A percentile compares a stretch with the other conserved stretches of the same genome.
Conservation (phyloP, 2,113 vertebrate species). For the Trichechus manatus region DNA sequence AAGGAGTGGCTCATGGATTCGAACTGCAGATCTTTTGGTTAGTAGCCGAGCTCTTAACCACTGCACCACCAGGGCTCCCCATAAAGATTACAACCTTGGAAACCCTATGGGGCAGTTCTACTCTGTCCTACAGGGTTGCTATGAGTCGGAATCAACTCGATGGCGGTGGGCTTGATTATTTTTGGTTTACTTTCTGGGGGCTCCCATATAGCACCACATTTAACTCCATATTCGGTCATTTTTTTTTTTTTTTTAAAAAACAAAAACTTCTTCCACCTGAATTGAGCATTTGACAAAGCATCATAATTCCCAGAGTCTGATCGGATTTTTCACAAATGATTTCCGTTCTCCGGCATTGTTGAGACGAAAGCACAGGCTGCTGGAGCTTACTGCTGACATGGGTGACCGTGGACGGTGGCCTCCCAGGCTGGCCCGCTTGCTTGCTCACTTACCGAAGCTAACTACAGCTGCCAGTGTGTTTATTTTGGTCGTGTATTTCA, state of each 20-base stretch:
- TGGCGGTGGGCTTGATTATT: no score
- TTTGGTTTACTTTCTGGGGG: no score
- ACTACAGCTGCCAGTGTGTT: constrained; percentile 80
- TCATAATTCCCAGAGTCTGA: background rate
- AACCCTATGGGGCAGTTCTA: no score
- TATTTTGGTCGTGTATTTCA: constrained; percentile 83
- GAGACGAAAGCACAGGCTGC: background rate
- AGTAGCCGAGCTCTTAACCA: no score
- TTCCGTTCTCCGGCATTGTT: background rate
- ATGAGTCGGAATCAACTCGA: no score
- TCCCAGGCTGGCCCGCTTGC: background rate
- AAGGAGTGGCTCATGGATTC: no score
- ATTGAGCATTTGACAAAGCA: background rate
- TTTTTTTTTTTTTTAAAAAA: background rate
- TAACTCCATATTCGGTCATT: background rate
- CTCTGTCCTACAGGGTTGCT: background rate
- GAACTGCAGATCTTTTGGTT: no score
- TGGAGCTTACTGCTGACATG: constrained; percentile 42
- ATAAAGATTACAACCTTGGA: background rate
- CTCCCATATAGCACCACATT: background rate
- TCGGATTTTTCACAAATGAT: background rate
- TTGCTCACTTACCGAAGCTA: constrained; percentile 54
- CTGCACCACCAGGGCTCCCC: no score
- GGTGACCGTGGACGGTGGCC: constrained; percentile 55
- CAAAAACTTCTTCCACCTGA: background rate